These are phyloP conservation scores for Numenius phaeopus DNA, from an alignment of 2,797 vertebrate genomes.

Conservation along the genomic window DNA sequence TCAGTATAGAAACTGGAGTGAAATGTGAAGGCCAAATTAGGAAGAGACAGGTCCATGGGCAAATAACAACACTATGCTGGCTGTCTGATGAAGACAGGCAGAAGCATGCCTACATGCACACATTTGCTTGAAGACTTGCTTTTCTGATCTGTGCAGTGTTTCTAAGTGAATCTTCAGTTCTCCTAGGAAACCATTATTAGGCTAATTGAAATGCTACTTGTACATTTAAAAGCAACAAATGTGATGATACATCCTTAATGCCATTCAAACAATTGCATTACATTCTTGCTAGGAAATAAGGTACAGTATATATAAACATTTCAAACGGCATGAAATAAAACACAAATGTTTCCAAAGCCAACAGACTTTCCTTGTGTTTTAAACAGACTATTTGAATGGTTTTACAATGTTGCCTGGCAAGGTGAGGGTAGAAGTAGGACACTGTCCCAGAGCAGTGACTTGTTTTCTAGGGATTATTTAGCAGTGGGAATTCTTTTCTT, in stretches of 20 bases:
- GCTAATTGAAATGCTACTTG: conserved; percentile 22
- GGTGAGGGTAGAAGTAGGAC: neutral
- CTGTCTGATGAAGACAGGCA: neutral
- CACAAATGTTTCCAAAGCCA: neutral
- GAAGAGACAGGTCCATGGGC: neutral
- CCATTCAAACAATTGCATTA: neutral
- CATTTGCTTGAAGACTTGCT: neutral
- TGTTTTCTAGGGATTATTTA: neutral
- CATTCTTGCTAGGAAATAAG: neutral
- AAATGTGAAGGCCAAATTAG: neutral
- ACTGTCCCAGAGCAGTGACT: neutral
- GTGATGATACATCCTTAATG: neutral
- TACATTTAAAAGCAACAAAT: conserved; percentile 26
- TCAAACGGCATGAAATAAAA: neutral
- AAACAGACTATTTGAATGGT: neutral
- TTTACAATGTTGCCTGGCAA: neutral
- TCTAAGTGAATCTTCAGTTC: conserved; percentile 20
- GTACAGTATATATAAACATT: neutral
- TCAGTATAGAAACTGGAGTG: neutral
- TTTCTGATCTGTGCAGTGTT: neutral
- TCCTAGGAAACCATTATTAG: conserved; percentile 58
- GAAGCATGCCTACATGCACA: neutral
- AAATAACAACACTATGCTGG: neutral
- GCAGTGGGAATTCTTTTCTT: neutral
- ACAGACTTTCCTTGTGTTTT: neutral